Conservation (phyloP, 1,140 invertebrate genomes). For the Trypoxylus dichotomus region DNA sequence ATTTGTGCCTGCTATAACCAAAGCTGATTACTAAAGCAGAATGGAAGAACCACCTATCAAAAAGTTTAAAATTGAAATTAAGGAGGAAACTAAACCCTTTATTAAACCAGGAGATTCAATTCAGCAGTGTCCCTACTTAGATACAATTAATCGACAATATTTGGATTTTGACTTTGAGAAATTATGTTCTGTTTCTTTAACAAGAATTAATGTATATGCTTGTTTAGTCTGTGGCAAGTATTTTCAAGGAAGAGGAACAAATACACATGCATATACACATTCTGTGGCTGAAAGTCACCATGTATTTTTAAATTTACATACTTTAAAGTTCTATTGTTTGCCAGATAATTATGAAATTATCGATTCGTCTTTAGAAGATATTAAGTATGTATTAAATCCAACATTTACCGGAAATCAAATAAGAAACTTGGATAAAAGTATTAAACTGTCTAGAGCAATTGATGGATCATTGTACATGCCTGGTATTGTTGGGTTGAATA, state of each 20-base stretch:
- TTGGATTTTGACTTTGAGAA: constrained; percentile 99
- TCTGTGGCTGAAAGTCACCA: constrained; percentile 97
- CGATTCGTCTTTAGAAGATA: constrained; percentile 97
- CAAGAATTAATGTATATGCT: constrained; percentile 99
- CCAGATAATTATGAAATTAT: constrained; percentile 99
- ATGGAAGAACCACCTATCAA: neutral
- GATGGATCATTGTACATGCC: constrained; percentile 96
- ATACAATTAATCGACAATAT: constrained; percentile 95
- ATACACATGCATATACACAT: constrained; percentile 98
- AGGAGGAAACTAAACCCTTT: constrained; percentile 29
- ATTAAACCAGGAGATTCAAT: constrained; percentile 6
- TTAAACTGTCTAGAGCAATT: constrained; percentile 91
- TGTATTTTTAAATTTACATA: constrained; percentile 97
- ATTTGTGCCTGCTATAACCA: too few relatives aligned
- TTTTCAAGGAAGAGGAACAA: constrained; percentile 96
- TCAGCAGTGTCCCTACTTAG: constrained; percentile 84
- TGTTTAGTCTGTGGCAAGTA: constrained; percentile 99
- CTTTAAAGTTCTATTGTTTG: constrained; percentile 97
- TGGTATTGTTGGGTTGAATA: constrained; percentile 96
- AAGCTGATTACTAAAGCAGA: neutral
- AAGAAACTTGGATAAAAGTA: constrained; percentile 73
- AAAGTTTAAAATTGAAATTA: neutral
- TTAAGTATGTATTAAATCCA: constrained; percentile 98
- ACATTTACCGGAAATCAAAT: constrained; percentile 90
- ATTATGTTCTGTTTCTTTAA: constrained; percentile 96